Evolutionary conservation across 2,113 vertebrate genomes (phyloP).

Genomic region (Cavia porcellus): DNA sequence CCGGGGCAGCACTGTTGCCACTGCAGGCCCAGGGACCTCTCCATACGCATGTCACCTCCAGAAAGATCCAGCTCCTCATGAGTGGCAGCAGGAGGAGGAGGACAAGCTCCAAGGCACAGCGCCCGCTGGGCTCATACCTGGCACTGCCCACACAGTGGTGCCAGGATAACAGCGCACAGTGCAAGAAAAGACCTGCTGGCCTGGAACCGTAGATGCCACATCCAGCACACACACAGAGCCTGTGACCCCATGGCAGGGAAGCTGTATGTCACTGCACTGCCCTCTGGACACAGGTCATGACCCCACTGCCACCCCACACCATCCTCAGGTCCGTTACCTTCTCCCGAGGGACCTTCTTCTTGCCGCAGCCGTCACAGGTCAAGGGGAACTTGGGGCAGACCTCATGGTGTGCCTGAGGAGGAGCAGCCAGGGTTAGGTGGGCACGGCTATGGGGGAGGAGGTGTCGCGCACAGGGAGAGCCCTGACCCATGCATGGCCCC

Average conservation of each 20-base stretch:
- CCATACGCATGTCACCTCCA: neutral
- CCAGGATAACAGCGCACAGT: neutral
- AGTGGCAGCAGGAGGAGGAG: neutral
- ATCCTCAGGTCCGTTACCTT: slow-evolving; percentile 85
- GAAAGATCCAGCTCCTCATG: neutral
- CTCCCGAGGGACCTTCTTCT: slow-evolving; percentile 93
- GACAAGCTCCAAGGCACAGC: neutral
- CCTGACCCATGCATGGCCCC: neutral
- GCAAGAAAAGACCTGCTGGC: neutral
- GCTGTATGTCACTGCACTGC: neutral
- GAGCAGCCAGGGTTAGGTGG: neutral
- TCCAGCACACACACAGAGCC: too few species aligned
- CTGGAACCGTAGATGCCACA: neutral
- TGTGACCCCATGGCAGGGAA: neutral
- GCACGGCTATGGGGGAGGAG: accelerated
- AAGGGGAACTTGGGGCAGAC: slow-evolving; percentile 93
- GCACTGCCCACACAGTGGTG: too few species aligned
- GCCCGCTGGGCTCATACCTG: neutral
- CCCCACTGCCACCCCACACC: too few species aligned
- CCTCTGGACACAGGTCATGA: neutral
- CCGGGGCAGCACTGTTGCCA: neutral
- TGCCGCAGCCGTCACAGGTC: slow-evolving; percentile 94
- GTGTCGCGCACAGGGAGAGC: neutral
- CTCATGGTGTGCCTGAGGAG: slow-evolving; percentile 92
- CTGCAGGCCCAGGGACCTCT: neutral